These are phyloP conservation scores for Muntiacus muntjak DNA, from an alignment of 2,113 vertebrate species.

Conservation along the genomic window DNA sequence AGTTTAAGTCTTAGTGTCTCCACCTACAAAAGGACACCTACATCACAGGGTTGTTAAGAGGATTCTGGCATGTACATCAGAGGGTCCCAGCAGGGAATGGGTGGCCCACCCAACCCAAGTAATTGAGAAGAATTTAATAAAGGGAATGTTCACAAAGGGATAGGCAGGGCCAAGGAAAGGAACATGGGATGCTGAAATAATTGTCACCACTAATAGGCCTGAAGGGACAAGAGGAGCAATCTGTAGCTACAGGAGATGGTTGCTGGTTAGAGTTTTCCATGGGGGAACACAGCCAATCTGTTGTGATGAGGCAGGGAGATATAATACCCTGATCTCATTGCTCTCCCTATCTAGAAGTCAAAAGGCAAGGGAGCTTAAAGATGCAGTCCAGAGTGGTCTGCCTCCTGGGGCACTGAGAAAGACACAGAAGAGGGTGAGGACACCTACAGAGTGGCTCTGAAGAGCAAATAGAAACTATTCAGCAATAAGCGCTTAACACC, in stretches of 20 bases:
- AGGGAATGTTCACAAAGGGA: neutral
- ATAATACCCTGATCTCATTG: neutral
- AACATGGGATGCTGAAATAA: neutral
- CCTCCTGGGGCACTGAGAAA: neutral
- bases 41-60: neutral
- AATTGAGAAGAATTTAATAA: neutral
- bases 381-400: neutral
- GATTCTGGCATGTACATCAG: neutral
- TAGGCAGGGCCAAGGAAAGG: neutral
- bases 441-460: neutral
- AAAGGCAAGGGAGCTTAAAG: neutral
- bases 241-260: neutral
- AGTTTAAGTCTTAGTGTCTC: neutral
- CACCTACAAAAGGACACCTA: neutral
- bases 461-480: neutral
- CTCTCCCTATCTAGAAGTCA: neutral
- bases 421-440: neutral
- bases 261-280: neutral
- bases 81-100: neutral
- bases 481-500: neutral
- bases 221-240: neutral
- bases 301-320: neutral
- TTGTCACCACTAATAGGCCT: rapidly evolving
- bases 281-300: neutral
- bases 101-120: neutral